phyloP scores from a whole-genome alignment of 2,113 vertebrate genomes.

The Callaeas wilsoni region DNA sequence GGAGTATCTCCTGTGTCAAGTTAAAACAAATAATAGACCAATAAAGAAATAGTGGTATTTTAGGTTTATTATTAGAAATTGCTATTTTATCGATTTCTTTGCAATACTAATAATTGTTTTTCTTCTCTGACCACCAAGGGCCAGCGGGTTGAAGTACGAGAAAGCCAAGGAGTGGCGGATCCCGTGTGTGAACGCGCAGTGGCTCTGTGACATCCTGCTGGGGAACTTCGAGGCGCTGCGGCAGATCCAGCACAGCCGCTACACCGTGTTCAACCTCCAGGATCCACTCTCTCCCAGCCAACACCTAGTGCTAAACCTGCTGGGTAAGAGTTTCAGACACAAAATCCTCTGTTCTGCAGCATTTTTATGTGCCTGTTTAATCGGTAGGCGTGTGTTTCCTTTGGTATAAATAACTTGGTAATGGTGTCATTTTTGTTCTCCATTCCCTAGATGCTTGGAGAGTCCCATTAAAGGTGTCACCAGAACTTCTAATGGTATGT shows the following conservation, averaged over 20 bases:
- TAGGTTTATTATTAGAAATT: background rate
- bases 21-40: background rate
- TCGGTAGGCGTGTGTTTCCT: background rate
- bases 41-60: background rate
- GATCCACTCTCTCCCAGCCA: constrained; percentile 88
- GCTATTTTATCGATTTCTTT: background rate
- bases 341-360: background rate
- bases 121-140: constrained; percentile 61
- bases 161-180: constrained; percentile 98
- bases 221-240: constrained; percentile 91
- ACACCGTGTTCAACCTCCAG: constrained; percentile 80
- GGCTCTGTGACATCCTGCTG: constrained; percentile 93
- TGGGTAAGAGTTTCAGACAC: constrained; percentile 70
- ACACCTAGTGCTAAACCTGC: constrained; percentile 83
- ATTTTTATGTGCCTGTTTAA: background rate
- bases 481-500: constrained; percentile 88
- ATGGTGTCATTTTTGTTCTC: background rate
- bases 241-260: constrained; percentile 88
- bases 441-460: constrained; percentile 84
- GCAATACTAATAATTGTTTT: background rate
- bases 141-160: constrained; percentile 90
- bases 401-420: background rate
- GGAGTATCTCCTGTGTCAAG: background rate
- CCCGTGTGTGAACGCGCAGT: constrained; percentile 92
- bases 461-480: constrained; percentile 86